A percentile compares a stretch with the other conserved stretches of the same genome.
Evolutionary conservation across 2,888 invertebrate species (phyloP).

Genomic region (Incurvaria masculella): DNA sequence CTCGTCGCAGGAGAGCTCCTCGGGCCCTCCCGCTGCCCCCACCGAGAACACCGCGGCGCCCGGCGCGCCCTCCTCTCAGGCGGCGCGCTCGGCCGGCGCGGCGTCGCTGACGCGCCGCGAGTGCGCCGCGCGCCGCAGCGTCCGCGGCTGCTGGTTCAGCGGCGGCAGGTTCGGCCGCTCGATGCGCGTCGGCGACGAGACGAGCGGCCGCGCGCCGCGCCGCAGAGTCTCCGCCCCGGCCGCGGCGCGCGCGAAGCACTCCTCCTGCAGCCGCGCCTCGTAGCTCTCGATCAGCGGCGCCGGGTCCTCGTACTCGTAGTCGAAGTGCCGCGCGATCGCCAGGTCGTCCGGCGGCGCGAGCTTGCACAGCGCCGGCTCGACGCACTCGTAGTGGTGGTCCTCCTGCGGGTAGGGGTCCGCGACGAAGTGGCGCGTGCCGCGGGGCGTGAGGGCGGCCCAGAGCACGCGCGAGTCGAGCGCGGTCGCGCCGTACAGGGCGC

Average conservation of each 20-base stretch:
- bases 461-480: conserved; percentile 66
- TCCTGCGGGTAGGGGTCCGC: conserved; percentile 59
- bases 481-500: conserved; percentile 43
- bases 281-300: conserved; percentile 73
- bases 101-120: conserved; percentile 51
- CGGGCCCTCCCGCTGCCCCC: conserved; percentile 46
- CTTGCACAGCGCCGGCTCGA: conserved; percentile 57
- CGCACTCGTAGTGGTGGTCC: conserved; percentile 69
- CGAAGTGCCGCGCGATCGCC: conserved; percentile 74
- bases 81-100: conserved; percentile 41
- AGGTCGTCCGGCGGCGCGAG: conserved; percentile 44
- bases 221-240: conserved; percentile 49
- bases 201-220: conserved; percentile 58
- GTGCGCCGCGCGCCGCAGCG: conserved; percentile 48
- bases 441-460: conserved; percentile 83
- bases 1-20: conserved; percentile 25
- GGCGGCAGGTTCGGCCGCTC: conserved; percentile 81
- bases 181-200: conserved; percentile 77
- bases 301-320: conserved; percentile 79
- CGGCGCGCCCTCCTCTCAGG: conserved; percentile 50
- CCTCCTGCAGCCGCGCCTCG: conserved; percentile 47
- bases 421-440: conserved; percentile 76
- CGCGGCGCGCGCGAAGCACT: conserved; percentile 44
- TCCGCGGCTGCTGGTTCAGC: conserved; percentile 61
- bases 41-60: conserved; percentile 52